Conservation (phyloP, 1,140 invertebrate species). For the Lepidurus arcticus region DNA sequence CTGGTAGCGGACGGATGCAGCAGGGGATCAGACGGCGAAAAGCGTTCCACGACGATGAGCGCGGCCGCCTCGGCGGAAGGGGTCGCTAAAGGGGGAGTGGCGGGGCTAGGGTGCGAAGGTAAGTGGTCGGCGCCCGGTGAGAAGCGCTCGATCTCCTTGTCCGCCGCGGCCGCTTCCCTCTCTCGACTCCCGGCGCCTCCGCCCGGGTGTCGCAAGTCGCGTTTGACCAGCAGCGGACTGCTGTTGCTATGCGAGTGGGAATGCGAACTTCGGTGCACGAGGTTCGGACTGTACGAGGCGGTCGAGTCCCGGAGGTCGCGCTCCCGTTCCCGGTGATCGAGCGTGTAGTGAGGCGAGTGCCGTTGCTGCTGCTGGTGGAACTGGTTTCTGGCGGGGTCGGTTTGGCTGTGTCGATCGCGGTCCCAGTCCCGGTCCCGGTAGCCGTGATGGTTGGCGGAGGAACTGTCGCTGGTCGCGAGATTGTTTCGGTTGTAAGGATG, state of each 20-base stretch:
- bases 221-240: background rate
- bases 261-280: no score
- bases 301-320: background rate
- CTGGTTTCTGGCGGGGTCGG: background rate
- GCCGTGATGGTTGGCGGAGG: background rate
- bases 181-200: background rate
- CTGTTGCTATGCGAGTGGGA: background rate
- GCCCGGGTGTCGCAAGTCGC: background rate
- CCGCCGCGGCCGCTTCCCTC: background rate
- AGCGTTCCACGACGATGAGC: background rate
- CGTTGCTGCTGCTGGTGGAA: background rate
- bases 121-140: background rate
- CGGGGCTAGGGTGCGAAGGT: background rate
- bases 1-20: conserved; percentile 17
- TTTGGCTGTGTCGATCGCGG: no score
- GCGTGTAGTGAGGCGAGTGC: background rate
- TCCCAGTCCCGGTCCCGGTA: background rate
- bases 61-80: background rate
- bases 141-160: background rate
- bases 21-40: background rate
- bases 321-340: conserved; percentile 3
- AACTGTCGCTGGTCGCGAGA: background rate
- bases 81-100: background rate
- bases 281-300: background rate
- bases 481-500: background rate